Evolutionary conservation across 2,888 invertebrate genomes (phyloP), one percentile per base, ranked within the genome.

Genomic region (Aleiodes leptofemur): DNA sequence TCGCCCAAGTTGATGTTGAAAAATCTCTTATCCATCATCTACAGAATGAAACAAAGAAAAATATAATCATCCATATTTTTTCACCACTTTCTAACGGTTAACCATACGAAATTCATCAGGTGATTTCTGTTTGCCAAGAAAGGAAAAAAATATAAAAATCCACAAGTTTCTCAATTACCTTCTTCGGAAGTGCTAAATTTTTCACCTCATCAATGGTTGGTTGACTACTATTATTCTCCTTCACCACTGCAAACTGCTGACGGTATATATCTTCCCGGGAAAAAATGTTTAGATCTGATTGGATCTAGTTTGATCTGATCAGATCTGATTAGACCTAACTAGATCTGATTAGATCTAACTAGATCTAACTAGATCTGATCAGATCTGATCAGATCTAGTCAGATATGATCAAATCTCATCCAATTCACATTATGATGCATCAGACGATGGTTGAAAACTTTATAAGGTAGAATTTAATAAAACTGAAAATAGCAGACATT

Each of bases 11-110:
- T 56, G 56, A 23, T 16, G 9, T 56, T 3, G 23, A 56, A 56
- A 29, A 56, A 56, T 56, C 56, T 56, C 56, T 16, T 16, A 56
- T 56, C 11, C 5, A 29, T 56, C 56, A 56, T 23, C 56, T 23
- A 4, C 56, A 23, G 8, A 16, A 56, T 23, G 8, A 9, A 56
- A 56, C 56, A 56, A 23, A 56, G 4, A 56, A 56, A 29, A 56
- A 9, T 23, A 4, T 16, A 23, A 56, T 56, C 29, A 56, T 56
- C 8, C 7, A 23, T 23, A 50, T 3, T 56, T 51, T 6, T 69
- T 34, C 29, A 78, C 34, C 53, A 77, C 69, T 34, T 23, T 55
- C 48, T 77, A 50, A 72, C 4, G 29, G 16, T 23, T 16, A 56
- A 16, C 16, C 4, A 56, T 56, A 3, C 11, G 9, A 29, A 56